Evolutionary conservation across 2,888 invertebrate species (phyloP).

Genomic region (Gibbula magus): DNA sequence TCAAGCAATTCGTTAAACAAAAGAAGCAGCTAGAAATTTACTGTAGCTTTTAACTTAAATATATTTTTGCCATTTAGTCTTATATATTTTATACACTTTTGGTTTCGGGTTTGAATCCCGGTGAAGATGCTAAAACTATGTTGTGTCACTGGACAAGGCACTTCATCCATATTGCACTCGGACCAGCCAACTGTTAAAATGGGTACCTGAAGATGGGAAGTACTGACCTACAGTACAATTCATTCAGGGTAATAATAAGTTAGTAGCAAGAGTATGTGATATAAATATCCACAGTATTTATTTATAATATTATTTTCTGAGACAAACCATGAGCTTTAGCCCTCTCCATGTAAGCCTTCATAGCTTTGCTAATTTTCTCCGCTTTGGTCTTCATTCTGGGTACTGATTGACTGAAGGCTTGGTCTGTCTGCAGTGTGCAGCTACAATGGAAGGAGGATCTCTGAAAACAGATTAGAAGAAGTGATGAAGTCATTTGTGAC

Average conservation of each 20-base stretch:
- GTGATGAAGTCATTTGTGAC: too few relatives aligned
- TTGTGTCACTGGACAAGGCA: too few relatives aligned
- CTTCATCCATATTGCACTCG: too few relatives aligned
- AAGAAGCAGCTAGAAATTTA: too few relatives aligned
- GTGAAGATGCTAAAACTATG: neutral
- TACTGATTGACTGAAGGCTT: neutral
- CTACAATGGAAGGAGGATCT: neutral
- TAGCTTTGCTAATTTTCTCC: conserved; percentile 85
- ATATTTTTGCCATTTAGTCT: too few relatives aligned
- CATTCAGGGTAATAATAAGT: neutral
- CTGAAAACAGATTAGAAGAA: neutral
- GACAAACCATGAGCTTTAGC: conserved; percentile 84
- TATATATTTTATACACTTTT: too few relatives aligned
- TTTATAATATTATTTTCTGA: neutral
- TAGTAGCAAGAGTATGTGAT: neutral
- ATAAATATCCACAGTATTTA: neutral
- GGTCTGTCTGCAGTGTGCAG: neutral
- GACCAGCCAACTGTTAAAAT: too few relatives aligned
- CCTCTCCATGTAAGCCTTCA: conserved; percentile 90
- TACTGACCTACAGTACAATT: too few relatives aligned
- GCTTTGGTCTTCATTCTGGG: conserved; percentile 33
- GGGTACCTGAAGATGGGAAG: too few relatives aligned
- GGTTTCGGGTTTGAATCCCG: too few relatives aligned
- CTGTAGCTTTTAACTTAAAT: too few relatives aligned
- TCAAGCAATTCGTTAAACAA: too few relatives aligned